phyloP scores from a whole-genome alignment of 2,113 vertebrate genomes.

The Macrotis lagotis region DNA sequence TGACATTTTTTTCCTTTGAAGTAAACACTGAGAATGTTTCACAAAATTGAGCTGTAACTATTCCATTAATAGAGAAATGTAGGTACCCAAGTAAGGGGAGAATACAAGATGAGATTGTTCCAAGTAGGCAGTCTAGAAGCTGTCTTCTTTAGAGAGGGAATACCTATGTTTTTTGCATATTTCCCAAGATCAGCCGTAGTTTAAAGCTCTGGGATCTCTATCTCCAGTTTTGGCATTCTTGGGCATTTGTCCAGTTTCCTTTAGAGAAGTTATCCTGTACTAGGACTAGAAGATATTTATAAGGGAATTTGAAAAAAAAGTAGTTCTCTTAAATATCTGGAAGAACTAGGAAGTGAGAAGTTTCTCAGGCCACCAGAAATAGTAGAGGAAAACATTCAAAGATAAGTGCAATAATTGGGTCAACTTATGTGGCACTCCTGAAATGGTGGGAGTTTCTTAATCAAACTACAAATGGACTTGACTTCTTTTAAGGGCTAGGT shows the following conservation, averaged over 20 bases:
- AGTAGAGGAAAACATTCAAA: constrained; percentile 22
- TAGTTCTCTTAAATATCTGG: background rate
- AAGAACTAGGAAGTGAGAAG: background rate
- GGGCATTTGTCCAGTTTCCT: constrained; percentile 28
- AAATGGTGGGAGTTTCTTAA: background rate
- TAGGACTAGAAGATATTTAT: constrained; percentile 19
- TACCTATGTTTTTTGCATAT: constrained; percentile 44
- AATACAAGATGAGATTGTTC: constrained; percentile 14
- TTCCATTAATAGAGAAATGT: constrained; percentile 52
- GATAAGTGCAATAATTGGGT: background rate
- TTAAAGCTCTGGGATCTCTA: constrained; percentile 20
- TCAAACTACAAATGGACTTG: constrained; percentile 1
- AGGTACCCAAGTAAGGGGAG: constrained; percentile 5
- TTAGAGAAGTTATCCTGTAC: background rate
- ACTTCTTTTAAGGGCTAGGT: constrained; percentile 20
- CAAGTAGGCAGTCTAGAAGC: constrained; percentile 39
- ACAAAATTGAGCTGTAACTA: constrained; percentile 21
- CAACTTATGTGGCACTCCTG: background rate
- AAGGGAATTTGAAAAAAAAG: background rate
- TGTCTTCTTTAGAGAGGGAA: constrained; percentile 9
- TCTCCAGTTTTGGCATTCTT: background rate
- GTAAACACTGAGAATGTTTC: constrained; percentile 22
- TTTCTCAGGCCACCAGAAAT: background rate
- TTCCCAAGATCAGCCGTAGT: background rate
- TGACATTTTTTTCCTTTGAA: constrained; percentile 25